Evolutionary conservation across 64 coral and sea anemone genomes (phyloP), one percentile per base, ranked within the genome.

Genomic region (Astreopora myriophthalma): DNA sequence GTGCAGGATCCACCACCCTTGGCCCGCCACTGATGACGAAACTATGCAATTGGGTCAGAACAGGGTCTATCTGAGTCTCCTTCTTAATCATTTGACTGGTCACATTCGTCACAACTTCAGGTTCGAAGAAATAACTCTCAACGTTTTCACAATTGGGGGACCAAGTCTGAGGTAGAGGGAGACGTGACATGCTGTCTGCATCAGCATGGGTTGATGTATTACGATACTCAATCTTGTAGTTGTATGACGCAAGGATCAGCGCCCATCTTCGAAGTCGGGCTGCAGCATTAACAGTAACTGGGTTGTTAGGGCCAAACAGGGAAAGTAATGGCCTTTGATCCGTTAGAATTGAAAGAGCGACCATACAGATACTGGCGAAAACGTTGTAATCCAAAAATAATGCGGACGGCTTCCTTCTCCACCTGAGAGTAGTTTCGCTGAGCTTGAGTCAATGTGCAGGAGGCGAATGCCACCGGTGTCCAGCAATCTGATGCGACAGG

Each of bases 401-500:
- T 91, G 33, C 89, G 80, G 32, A 90, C 69, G 22, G 75, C 24
- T 42, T 90, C 75, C 14, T 90, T 90, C 1, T 90, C 81, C 19
- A 92, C 13, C 90, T 86, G 80, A 34, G 81, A 92, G 17, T 86
- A 92, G n/a, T 92, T 92, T 76, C 32, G 44, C 36, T 80, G 91
- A 42, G 83, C 81, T 9, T 31, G 38, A 5, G 81, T 86, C 51
- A 86, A 39, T 4, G 73, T 64, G 37, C 85, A 88, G 27, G 75
- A 83, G 9, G 85, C 74, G 68, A 88, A 93, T 0, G 58, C 91
- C 11, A 92, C 55, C 10, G 71, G 83, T 93, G 72, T 44, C 69
- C 81, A 75, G 87, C 69, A 80, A 93, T 87, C 7, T 58, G 49
- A 71, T 93, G 92, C 69, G 92, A 93, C 84, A 93, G 66, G 17